Evolutionary conservation across 2,888 invertebrate species (phyloP).

Genomic region (Ashinkailepas kermadecensis): DNA sequence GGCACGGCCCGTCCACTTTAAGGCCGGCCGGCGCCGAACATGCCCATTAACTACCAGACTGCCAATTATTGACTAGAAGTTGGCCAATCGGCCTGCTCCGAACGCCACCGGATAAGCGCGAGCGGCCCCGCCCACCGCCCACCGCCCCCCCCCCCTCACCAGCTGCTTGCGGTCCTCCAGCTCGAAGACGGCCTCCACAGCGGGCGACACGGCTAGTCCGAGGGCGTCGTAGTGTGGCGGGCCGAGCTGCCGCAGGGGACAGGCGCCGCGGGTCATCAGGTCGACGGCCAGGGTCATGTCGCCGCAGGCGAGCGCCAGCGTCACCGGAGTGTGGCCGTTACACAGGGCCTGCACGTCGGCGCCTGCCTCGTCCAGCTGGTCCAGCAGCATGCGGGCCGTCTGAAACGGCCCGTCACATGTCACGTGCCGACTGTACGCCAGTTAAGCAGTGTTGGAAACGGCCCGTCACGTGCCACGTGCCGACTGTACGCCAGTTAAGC

Average conservation of each 20-base stretch:
- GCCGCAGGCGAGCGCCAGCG: background rate
- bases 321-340: background rate
- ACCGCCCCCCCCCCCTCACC: background rate
- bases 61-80: too few relatives aligned
- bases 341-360: background rate
- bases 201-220: slow-evolving; percentile 3
- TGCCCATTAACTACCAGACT: too few relatives aligned
- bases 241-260: background rate
- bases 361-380: background rate
- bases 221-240: slow-evolving; percentile 3
- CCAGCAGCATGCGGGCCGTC: background rate
- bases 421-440: too few relatives aligned
- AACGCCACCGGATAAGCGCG: too few relatives aligned
- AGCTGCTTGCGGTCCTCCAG: slow-evolving; percentile 11
- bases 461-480: too few relatives aligned
- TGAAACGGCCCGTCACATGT: background rate
- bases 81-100: too few relatives aligned
- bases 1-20: too few relatives aligned
- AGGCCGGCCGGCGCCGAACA: too few relatives aligned
- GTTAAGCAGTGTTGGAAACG: too few relatives aligned
- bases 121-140: background rate
- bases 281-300: slow-evolving; percentile 9
- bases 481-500: too few relatives aligned
- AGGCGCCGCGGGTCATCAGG: slow-evolving; percentile 11
- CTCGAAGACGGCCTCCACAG: background rate